Base-by-base conservation (phyloP, 2,113 vertebrate genomes). In the Vombatus ursinus region DNA sequence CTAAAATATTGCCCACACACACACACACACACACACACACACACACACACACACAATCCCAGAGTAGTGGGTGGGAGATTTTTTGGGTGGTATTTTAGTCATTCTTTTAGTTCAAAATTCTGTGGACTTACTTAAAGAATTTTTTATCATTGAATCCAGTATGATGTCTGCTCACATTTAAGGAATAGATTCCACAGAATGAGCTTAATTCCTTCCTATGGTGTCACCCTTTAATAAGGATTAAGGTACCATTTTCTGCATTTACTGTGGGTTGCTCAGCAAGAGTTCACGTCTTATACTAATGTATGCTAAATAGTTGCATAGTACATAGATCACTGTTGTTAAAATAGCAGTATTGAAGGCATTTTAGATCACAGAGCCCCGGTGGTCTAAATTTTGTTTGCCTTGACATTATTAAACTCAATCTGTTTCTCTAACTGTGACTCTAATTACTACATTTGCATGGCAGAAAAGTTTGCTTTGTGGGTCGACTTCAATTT, bases 341-440 rank as follows among this genome's bases (percentile, higher is more conserved):
- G 94, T 96, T 97, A 95, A 98, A 98, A 96, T 97, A 94, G 96
- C 97, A 96, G n/a, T 97, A 97, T 95, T 98, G 90, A 97, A 98
- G 97, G 96, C 96, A 97, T 97, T 98, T 98, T 96, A 97, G 98
- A 98, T 99, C 97, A 98, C 98, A 97, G 95, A 97, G 97, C 96
- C 97, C 97, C 8, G 96, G 0, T 96, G 95, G 92, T 97, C 98
- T 98, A 92, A 22, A 96, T 98, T 99, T 98, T 98, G 96, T 99
- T 98, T 99, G 96, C 96, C 98, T 95, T 98, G 97, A 98, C 97
- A 96, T 98, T 98, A 97, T 98, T 98, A 98, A 99, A 98, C 93
- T 96, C 97, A 98, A 91, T 97, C 95, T 97, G 57, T 95, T 98
- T 98, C 96, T 97, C 97, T 98, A 97, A 98, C 94, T 97, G 96